Evolutionary conservation across 2,797 vertebrate genomes (phyloP).

Genomic region (Euthynnus affinis): DNA sequence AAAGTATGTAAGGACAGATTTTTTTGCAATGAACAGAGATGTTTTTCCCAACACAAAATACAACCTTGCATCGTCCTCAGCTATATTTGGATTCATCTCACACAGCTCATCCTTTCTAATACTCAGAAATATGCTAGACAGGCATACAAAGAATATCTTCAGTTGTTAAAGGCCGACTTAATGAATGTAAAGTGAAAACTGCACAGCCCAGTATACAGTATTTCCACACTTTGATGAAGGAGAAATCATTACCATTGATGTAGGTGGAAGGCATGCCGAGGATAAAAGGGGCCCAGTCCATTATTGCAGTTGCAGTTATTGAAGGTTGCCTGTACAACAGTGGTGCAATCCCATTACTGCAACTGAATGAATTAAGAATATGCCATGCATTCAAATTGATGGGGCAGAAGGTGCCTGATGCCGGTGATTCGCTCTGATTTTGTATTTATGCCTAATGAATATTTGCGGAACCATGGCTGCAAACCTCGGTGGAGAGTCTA

Average conservation of each 20-base stretch:
- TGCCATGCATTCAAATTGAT: conserved; percentile 74
- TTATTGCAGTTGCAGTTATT: conserved; percentile 72
- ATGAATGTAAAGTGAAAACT: conserved; percentile 44
- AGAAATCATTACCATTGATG: conserved; percentile 71
- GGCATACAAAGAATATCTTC: conserved; percentile 16
- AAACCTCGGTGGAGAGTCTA: conserved; percentile 50
- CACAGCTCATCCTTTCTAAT: conserved; percentile 1
- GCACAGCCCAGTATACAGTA: conserved; percentile 21
- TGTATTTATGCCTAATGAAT: conserved; percentile 84
- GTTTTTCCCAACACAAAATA: background rate
- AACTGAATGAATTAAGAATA: conserved; percentile 75
- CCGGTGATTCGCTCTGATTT: conserved; percentile 80
- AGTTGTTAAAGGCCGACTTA: conserved; percentile 43
- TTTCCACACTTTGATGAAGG: conserved; percentile 55
- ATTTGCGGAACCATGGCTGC: conserved; percentile 62
- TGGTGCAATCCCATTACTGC: conserved; percentile 73
- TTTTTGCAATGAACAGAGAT: background rate
- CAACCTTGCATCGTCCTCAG: background rate
- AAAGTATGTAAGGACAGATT: background rate
- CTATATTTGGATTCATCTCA: conserved; percentile 14
- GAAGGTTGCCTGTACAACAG: conserved; percentile 75
- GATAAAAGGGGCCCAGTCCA: conserved; percentile 69
- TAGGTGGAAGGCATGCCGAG: conserved; percentile 45
- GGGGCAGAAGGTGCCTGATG: conserved; percentile 75
- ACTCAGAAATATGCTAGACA: conserved; percentile 21